Base-by-base conservation (phyloP, 1,140 invertebrate species). In the Pristionchus pacificus region DNA sequence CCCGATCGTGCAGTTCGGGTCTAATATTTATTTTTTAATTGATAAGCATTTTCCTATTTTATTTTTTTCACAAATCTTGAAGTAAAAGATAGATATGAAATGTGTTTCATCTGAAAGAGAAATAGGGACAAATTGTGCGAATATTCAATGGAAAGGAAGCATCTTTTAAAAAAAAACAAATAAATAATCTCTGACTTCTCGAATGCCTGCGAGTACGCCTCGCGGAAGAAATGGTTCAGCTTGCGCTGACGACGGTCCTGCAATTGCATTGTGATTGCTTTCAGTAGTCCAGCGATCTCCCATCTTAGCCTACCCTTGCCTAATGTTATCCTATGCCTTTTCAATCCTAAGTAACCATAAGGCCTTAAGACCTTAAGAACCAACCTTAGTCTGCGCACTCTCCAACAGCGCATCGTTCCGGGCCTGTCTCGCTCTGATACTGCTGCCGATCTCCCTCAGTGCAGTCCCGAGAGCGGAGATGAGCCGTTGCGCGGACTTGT, bases 201-300 rank as follows among this genome's bases (percentile, higher is more conserved):
- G 71, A 83, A 84, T 19, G 78, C 79, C 65, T 78, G 87, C 0
- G 94, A 92, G 79, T 98, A 98, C 0, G 96, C 95, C 85, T 97
- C 94, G 76, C 95, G 89, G 86, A 99, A 98, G 87, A 99, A 99
- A 85, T 97, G 93, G 81, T 98, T 95, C 30, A 98, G 84, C 77
- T 94, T 90, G 76, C 92, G 91, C 79, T 98, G 93, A 30, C 96
- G 85, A 60, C 96, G 88, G 81, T 97, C 93, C 80, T 94, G 38
- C 38, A 49, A n/a, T n/a, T n/a, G n/a, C n/a, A n/a, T 66, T 29
- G 65, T 66, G 65, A 57, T 57, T 28, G 65, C 65, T 38, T 58
- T 38, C 2, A n/a, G n/a, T n/a, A n/a, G n/a, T n/a, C n/a, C n/a
- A n/a, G n/a, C n/a, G n/a, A n/a, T n/a, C n/a, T n/a, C n/a, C n/a